Evolutionary conservation across 2,113 vertebrate species (phyloP).

Genomic region (Lepus europaeus): DNA sequence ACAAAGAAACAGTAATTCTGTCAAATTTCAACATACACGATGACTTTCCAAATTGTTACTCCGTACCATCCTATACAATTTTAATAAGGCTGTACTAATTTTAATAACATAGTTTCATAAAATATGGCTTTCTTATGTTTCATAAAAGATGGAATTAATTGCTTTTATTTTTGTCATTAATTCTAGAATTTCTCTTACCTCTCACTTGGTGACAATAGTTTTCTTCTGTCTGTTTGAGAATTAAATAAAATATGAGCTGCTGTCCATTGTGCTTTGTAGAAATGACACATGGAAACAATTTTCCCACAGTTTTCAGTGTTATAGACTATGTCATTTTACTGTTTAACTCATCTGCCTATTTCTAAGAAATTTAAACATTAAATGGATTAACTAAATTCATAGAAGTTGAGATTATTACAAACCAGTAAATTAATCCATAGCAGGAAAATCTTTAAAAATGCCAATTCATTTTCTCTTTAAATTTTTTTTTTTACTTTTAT

Average conservation of each 20-base stretch:
- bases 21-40: neutral
- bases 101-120: constrained; percentile 44
- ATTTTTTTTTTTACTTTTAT: too few relatives aligned
- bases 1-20: neutral
- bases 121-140: neutral
- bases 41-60: neutral
- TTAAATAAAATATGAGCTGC: constrained; percentile 60
- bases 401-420: neutral
- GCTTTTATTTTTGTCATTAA: constrained; percentile 56
- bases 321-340: neutral
- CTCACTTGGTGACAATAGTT: constrained; percentile 24
- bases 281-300: constrained; percentile 50
- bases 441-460: neutral
- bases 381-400: neutral
- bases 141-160: neutral
- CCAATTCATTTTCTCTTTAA: neutral
- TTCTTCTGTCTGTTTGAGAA: constrained; percentile 60
- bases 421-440: neutral
- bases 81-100: neutral
- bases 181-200: constrained; percentile 50
- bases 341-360: neutral
- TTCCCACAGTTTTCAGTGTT: neutral
- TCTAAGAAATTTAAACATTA: constrained; percentile 11
- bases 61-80: too few relatives aligned
- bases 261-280: constrained; percentile 48